Base-by-base conservation (phyloP, 2,888 invertebrate species). In the Dilophus febrilis region DNA sequence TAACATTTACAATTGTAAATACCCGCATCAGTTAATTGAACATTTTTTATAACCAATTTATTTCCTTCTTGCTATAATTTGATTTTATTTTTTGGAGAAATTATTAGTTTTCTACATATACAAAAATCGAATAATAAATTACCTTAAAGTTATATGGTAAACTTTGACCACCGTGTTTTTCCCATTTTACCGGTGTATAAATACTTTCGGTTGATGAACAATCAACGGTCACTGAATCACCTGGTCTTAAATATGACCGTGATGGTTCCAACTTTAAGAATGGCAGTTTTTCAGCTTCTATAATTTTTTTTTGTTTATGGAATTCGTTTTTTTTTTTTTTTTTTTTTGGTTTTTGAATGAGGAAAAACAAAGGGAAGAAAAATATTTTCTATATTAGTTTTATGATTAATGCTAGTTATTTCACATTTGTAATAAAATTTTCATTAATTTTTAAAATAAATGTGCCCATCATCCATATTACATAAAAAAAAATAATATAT, bases 1-100 rank as follows among this genome's bases (percentile, higher is more conserved):
- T 70, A 57, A 61, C 79, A 65, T 51, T 71, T 59, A 57, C 95
- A 95, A 29, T 86, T 71, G 59, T 94, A 95, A 42, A 72, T 72
- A 32, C 94, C 95, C 31, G 85, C 82, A 60, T 95, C 91, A 1
- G 78, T 68, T 1, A 70, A 64, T 51, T 74, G 72, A 0, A 87
- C 74, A 51, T 85, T 75, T 0, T 73, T 74, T 42, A 97, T 87
- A 11, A 80, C 67, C 45, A 63, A 48, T 8, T 55, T 54, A 41
- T 61, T 62, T 47, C 57, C 58, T 36, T 56, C 51, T 63, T 62
- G 62, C 63, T 63, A 40, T 37, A n/a, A n/a, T n/a, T n/a, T n/a
- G n/a, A n/a, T n/a, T n/a, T n/a, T n/a, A n/a, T n/a, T n/a, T n/a
- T n/a, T n/a, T n/a, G n/a, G n/a, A n/a, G n/a, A n/a, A n/a, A 7